These are phyloP conservation scores for Maniola hyperantus DNA, from an alignment of 2,888 invertebrate genomes.

Conservation along the genomic window DNA sequence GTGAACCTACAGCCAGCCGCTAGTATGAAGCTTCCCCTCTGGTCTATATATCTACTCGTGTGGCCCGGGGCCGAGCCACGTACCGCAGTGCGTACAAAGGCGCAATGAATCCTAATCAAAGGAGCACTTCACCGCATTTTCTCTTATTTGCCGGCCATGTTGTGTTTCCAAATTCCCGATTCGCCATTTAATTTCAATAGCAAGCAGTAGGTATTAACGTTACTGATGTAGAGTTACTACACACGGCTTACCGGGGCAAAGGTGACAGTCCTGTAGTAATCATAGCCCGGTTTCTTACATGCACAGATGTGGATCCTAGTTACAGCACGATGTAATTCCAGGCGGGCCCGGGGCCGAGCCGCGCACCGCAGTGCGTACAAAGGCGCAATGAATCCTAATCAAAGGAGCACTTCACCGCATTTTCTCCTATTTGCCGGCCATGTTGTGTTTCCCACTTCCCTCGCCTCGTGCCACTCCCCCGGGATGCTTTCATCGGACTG, in stretches of 20 bases:
- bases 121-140: constrained; percentile 37
- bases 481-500: constrained; percentile 30
- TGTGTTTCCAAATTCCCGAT: constrained; percentile 25
- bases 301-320: not conserved
- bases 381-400: constrained; percentile 44
- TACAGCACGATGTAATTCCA: constrained; percentile 31
- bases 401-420: constrained; percentile 38
- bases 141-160: constrained; percentile 33
- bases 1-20: no score
- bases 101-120: constrained; percentile 45
- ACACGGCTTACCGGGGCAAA: no score
- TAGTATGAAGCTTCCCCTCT: no score
- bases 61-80: constrained; percentile 9
- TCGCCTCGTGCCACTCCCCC: constrained; percentile 17
- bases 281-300: not conserved
- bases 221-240: no score
- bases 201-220: no score
- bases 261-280: no score
- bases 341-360: constrained; percentile 4
- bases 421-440: constrained; percentile 35
- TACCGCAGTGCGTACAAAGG: constrained; percentile 40
- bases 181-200: no score
- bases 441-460: constrained; percentile 27
- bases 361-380: constrained; percentile 39
- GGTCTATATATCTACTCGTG: no score